Conservation (phyloP, 2,888 invertebrate genomes). For the Lepidonotus clava region DNA sequence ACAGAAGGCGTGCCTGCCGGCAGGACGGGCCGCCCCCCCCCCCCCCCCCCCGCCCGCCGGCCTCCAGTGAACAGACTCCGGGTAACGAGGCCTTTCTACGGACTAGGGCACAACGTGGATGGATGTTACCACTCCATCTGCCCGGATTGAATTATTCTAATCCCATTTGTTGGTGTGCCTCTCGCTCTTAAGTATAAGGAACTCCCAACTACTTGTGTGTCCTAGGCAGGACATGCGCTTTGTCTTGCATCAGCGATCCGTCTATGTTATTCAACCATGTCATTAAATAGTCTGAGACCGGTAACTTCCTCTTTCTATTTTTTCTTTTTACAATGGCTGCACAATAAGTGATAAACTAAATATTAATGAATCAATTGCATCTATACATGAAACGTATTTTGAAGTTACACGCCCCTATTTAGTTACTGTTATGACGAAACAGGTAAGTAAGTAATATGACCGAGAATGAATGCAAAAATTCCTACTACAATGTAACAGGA, state of each 20-base stretch:
- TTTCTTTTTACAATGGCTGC: background rate
- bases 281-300: too few species aligned
- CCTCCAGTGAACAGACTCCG: background rate
- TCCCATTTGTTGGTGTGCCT: background rate
- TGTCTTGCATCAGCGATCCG: too few species aligned
- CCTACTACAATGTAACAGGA: too few species aligned
- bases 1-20: background rate
- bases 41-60: background rate
- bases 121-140: background rate
- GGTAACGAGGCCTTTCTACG: background rate
- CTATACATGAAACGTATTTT: too few species aligned
- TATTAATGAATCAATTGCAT: background rate
- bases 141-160: background rate
- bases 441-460: too few species aligned
- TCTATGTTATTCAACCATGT: too few species aligned
- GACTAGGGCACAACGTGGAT: background rate
- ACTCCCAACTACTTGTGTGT: too few species aligned
- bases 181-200: too few species aligned
- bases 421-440: too few species aligned
- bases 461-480: too few species aligned
- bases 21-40: background rate
- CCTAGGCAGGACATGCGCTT: too few species aligned
- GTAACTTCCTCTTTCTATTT: background rate
- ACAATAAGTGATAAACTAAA: background rate
- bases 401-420: too few species aligned